Conservation (phyloP, 2,797 vertebrate species). For the Triplophysa bombifrons region DNA sequence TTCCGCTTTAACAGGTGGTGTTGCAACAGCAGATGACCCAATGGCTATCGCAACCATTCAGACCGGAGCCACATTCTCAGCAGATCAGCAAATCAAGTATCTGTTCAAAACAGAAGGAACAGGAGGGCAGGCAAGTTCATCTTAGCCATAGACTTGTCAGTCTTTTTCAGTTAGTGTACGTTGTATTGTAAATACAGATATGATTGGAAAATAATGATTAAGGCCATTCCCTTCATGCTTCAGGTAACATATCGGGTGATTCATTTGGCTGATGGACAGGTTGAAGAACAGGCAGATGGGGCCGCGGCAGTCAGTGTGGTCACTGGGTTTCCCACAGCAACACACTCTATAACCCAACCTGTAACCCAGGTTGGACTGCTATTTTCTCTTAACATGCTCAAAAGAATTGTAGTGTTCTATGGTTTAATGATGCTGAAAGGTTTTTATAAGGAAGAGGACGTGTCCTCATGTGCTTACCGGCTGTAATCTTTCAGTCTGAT, state of each 20-base stretch:
- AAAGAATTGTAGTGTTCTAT: neutral
- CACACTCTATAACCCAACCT: slow-evolving; percentile 79
- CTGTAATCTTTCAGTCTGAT: slow-evolving; percentile 79
- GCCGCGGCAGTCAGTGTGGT: slow-evolving; percentile 89
- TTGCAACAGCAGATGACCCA: slow-evolving; percentile 81
- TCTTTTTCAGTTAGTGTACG: neutral
- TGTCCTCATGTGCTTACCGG: slow-evolving; percentile 60
- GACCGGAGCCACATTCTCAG: slow-evolving; percentile 77
- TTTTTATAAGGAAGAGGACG: neutral
- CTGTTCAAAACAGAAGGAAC: slow-evolving; percentile 92
- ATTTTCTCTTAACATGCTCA: neutral
- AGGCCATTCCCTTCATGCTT: slow-evolving; percentile 11
- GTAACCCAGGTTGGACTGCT: slow-evolving; percentile 51
- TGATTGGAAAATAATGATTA: neutral
- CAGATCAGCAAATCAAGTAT: slow-evolving; percentile 92
- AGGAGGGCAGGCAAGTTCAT: slow-evolving; percentile 78
- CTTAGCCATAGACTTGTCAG: neutral
- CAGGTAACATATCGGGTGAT: slow-evolving; percentile 96
- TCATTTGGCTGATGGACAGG: slow-evolving; percentile 91
- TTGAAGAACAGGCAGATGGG: slow-evolving; percentile 88
- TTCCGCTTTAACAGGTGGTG: slow-evolving; percentile 76
- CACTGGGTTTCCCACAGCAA: slow-evolving; percentile 84
- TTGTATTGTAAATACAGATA: neutral
- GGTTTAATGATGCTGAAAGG: neutral
- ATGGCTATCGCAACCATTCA: neutral